A percentile compares a stretch with the other conserved stretches of the same genome.
Conservation (phyloP, 2,797 vertebrate genomes). For the Furcifer pardalis region DNA sequence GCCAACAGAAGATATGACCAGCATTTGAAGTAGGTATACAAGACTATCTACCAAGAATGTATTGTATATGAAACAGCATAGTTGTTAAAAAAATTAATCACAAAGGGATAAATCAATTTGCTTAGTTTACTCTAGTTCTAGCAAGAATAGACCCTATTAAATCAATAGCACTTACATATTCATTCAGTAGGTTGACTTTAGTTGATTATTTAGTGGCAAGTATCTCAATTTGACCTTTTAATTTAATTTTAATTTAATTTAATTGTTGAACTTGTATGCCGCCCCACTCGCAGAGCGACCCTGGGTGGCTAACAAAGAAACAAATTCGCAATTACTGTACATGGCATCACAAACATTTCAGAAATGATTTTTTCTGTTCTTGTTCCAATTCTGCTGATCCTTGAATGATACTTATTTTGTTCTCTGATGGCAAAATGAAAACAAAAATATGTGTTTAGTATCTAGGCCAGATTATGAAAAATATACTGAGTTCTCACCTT, state of each 20-base stretch:
- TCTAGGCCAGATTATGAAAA: not conserved
- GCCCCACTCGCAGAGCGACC: no score
- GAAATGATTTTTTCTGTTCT: no score
- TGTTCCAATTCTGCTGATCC: not conserved
- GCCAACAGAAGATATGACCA: not conserved
- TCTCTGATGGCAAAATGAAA: not conserved
- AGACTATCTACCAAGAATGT: not conserved
- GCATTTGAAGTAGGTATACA: not conserved
- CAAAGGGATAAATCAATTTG: no score
- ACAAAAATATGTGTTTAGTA: not conserved
- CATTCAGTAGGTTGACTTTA: no score
- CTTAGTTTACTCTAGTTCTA: no score
- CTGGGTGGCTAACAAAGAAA: no score
- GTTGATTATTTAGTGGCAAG: not conserved
- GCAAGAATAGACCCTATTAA: no score
- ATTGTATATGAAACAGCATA: not conserved
- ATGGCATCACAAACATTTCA: no score
- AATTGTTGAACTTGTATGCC: no score
- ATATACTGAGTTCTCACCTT: conserved; percentile 27
- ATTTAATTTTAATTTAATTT: no score
- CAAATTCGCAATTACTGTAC: no score
- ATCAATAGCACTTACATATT: no score
- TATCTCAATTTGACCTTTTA: not conserved
- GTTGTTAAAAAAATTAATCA: not conserved
- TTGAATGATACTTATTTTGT: not conserved